Evolutionary conservation across 1,140 invertebrate genomes (phyloP).

Genomic region (Pachyrhynchus sulphureomaculatus): DNA sequence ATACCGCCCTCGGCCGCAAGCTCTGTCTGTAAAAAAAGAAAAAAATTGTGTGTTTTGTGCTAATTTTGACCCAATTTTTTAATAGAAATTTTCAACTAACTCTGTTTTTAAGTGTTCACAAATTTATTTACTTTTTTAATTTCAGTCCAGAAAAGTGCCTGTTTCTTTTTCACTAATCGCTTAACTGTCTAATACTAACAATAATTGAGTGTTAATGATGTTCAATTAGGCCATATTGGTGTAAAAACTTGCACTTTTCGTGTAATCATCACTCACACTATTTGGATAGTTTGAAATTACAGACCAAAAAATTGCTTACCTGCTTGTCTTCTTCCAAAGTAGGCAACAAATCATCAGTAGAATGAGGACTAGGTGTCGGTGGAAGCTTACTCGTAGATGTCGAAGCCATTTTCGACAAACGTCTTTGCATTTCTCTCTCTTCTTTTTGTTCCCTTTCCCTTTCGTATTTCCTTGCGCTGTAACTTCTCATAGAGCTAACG

Average conservation of each 20-base stretch:
- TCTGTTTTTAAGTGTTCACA: too few relatives aligned
- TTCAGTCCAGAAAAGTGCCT: too few relatives aligned
- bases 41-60: slow-evolving; percentile 1
- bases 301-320: slow-evolving; percentile 49
- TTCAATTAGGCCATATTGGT: too few relatives aligned
- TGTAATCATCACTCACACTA: too few relatives aligned
- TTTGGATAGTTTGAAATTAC: too few relatives aligned
- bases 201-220: too few relatives aligned
- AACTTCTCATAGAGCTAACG: slow-evolving; percentile 75
- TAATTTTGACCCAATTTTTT: neutral
- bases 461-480: slow-evolving; percentile 73
- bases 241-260: too few relatives aligned
- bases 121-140: too few relatives aligned
- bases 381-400: slow-evolving; percentile 51
- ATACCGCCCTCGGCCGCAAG: slow-evolving; percentile 13
- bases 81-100: too few relatives aligned
- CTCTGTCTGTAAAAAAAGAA: slow-evolving; percentile 29
- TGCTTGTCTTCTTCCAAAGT: slow-evolving; percentile 74
- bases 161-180: too few relatives aligned
- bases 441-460: slow-evolving; percentile 76
- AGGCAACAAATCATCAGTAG: slow-evolving; percentile 74
- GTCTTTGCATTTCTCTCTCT: slow-evolving; percentile 70
- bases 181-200: too few relatives aligned
- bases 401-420: slow-evolving; percentile 62
- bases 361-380: slow-evolving; percentile 72